Evolutionary conservation across 1,140 invertebrate genomes (phyloP), one percentile per base, ranked within the genome.

Genomic region (Gonioctena quinquepunctata): DNA sequence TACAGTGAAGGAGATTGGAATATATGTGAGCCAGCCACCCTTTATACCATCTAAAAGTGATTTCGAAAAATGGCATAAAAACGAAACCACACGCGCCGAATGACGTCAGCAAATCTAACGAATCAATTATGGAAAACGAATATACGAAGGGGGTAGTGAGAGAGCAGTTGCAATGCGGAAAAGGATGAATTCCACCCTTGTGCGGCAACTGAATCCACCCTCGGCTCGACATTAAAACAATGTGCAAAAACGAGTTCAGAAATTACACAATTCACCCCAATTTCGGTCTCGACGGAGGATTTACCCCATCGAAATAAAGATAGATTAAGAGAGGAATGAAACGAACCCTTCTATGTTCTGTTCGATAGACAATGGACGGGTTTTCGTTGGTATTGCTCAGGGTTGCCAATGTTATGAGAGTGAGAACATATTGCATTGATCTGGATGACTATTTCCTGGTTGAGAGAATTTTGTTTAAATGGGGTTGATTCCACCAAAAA

Each of bases 201-300:
- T 23, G 22, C 33, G 16, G 33, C 11, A 42, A 13, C 3, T 22
- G 33, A 49, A 52, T 65, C 60, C 71, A 69, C 67, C 71, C 67
- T 54, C 56, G 52, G 19, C 13, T 60, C 49, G n/a, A 33, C 33
- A 71, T 74, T 74, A 74, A 74, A 74, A 74, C 73, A 74, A 74
- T 71, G 73, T 74, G 69, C 67, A 74, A 71, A 74, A 74, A 74
- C 69, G 73, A 74, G 73, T 69, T 67, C 73, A 42, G 68, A 69
- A 69, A 71, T 71, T 71, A 71, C 73, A 71, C 66, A 69, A 74
- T 71, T 66, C 70, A 68, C 73, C 73, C 73, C 69, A 74, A 69
- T 71, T 71, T 69, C 50, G 19, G 28, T 63, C 61, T 49, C 61
- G n/a, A 26, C 33, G 33, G 13, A 63, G 61, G 21, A 63, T 63